Base-by-base conservation (phyloP, 2,888 invertebrate species). In the Encarsia formosa region DNA sequence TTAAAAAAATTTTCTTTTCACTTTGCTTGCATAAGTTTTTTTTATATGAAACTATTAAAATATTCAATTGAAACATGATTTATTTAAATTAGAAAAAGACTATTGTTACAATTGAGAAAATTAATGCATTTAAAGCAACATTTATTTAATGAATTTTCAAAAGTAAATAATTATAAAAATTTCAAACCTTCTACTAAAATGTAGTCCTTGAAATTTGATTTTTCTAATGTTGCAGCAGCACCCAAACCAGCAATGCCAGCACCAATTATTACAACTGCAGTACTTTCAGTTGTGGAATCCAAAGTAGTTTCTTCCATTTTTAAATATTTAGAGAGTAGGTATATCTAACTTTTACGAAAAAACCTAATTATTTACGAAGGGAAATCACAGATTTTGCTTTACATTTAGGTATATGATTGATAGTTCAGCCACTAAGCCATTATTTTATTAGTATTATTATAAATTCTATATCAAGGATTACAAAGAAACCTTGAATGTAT, bases 181-280 rank as follows among this genome's bases (percentile, higher is more conserved):
- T 20, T 20, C 26, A 19, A 29, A 77, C 77, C 76, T 76, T 83
- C 83, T 3, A 84, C 56, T 32, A 84, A 64, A 22, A 79, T 59
- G 54, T 82, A 75, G 63, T 82, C 73, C 15, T 68, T 61, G 49
- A 78, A 71, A 39, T 77, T 76, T 37, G 70, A 65, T 52, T 77
- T 63, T 16, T 73, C 61, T 1, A 84, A 67, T 9, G 75, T 75
- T 52, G 71, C 71, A 1, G 81, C 82, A 22, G 81, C 82, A 38
- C 78, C 79, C 49, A 84, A 68, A 29, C 83, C 82, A 16, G 80
- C 79, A 58, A 82, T 77, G 18, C 83, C 84, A 40, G 81, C 82
- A 9, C 84, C 84, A 38, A 84, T 63, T 53, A 84, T 79, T n/a
- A 52, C 50, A 52, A 52, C 35, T 50, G 26, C 15, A 24, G 31